phyloP scores from a whole-genome alignment of 1,140 invertebrate species.

The Muscidifurax raptorellus region DNA sequence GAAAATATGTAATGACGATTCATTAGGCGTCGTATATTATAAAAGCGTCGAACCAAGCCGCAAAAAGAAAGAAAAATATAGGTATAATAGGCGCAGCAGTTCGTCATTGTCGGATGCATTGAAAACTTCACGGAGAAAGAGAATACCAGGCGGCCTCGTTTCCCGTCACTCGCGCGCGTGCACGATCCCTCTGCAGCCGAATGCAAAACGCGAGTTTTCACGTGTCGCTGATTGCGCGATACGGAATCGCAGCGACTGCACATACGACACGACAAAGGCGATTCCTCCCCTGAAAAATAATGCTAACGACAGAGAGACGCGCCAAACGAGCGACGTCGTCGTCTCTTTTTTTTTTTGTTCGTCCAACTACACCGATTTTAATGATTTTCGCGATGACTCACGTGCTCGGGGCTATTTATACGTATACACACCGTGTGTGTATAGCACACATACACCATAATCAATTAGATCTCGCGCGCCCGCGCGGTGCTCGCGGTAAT shows the following conservation, averaged over 20 bases:
- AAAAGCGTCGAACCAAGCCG: no score
- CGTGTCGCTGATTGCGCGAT: constrained; percentile 26
- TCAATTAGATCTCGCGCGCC: constrained; percentile 66
- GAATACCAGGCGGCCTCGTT: no score
- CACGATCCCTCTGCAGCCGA: not conserved
- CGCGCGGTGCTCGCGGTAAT: constrained; percentile 69
- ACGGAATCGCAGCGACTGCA: not conserved
- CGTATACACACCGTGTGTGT: no score
- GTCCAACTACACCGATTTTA: not conserved
- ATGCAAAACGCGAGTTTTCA: constrained; percentile 24
- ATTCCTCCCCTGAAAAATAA: constrained; percentile 7
- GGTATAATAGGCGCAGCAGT: not conserved
- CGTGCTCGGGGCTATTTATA: constrained; percentile 3
- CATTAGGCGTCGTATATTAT: no score
- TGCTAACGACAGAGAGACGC: constrained; percentile 6
- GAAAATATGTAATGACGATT: no score
- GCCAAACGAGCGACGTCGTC: not conserved
- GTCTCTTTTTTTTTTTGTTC: not conserved
- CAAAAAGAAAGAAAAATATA: no score
- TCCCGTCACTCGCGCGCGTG: no score
- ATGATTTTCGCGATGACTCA: not conserved
- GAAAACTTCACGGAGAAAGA: no score
- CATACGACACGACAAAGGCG: not conserved
- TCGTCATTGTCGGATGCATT: not conserved
- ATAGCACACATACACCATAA: constrained; percentile 54